Evolutionary conservation across 2,888 invertebrate species (phyloP).

Genomic region (Phyto melanocephala): DNA sequence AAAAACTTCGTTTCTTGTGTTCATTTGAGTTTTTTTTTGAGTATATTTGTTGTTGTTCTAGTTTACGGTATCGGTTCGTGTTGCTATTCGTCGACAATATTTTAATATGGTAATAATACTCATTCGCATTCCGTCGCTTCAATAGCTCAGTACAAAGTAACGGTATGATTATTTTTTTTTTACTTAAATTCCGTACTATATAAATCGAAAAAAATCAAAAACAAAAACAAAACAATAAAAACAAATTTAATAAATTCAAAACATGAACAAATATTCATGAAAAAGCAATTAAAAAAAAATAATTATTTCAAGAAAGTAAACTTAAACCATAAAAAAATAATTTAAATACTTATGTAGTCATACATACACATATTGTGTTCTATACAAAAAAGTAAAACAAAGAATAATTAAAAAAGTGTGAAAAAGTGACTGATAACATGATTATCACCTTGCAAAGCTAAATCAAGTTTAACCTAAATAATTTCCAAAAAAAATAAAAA

Average conservation of each 20-base stretch:
- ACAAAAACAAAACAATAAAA: slow-evolving; percentile 29
- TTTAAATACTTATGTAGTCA: background rate
- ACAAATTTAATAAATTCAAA: slow-evolving; percentile 26
- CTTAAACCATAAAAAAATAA: background rate
- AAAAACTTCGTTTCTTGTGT: slow-evolving; percentile 27
- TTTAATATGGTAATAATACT: slow-evolving; percentile 53
- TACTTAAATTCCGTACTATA: slow-evolving; percentile 34
- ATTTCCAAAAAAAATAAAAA: too few relatives aligned
- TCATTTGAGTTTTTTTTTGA: slow-evolving; percentile 11
- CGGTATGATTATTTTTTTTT: slow-evolving; percentile 45
- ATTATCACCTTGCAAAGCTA: background rate
- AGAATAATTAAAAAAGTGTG: background rate
- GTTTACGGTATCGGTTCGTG: slow-evolving; percentile 47
- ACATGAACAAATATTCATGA: background rate
- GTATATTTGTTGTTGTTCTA: slow-evolving; percentile 33
- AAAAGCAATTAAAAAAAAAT: background rate
- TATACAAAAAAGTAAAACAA: background rate
- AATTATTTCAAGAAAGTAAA: slow-evolving; percentile 21
- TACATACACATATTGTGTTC: too few relatives aligned
- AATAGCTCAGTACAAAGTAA: slow-evolving; percentile 65
- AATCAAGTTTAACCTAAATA: too few relatives aligned
- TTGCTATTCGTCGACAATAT: slow-evolving; percentile 32
- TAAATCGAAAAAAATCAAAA: slow-evolving; percentile 14
- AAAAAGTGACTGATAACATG: background rate
- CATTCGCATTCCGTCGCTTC: slow-evolving; percentile 67